phyloP scores from a whole-genome alignment of 2,113 vertebrate genomes.

The Cryptomyrus ogoouensis region DNA sequence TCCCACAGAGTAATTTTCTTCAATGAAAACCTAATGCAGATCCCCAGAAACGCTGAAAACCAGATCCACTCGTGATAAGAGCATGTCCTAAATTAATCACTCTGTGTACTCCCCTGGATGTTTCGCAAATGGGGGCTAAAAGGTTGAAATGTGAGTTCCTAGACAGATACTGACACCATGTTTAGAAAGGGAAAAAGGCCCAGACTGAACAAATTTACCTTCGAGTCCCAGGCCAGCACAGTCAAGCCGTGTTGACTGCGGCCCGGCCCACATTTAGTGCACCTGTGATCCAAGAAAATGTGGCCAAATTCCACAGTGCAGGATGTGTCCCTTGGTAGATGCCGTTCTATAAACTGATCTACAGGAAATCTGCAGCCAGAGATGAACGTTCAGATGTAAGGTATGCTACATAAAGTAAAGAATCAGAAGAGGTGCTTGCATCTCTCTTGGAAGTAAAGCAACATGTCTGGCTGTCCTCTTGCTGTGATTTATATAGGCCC shows the following conservation, averaged over 20 bases:
- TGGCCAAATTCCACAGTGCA: background rate
- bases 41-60: background rate
- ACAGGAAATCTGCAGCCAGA: slow-evolving; percentile 25
- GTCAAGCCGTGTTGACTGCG: background rate
- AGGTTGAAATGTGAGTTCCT: slow-evolving; percentile 29
- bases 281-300: background rate
- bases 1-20: background rate
- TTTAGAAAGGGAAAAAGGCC: slow-evolving; percentile 2
- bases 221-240: background rate
- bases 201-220: background rate
- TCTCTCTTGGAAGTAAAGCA: slow-evolving; percentile 22
- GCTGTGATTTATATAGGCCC: slow-evolving; percentile 15
- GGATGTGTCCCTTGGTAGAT: background rate
- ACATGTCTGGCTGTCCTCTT: slow-evolving; percentile 15
- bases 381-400: slow-evolving; percentile 19
- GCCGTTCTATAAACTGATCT: slow-evolving; percentile 11
- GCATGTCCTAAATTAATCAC: slow-evolving; percentile 26
- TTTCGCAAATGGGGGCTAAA: background rate
- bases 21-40: background rate
- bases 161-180: slow-evolving; percentile 19
- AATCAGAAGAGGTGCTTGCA: slow-evolving; percentile 8
- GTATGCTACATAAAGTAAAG: background rate
- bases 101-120: background rate
- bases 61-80: slow-evolving; percentile 21
- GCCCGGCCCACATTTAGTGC: background rate